Base-by-base conservation (phyloP, 2,888 invertebrate genomes). In the Agrotis clavis region DNA sequence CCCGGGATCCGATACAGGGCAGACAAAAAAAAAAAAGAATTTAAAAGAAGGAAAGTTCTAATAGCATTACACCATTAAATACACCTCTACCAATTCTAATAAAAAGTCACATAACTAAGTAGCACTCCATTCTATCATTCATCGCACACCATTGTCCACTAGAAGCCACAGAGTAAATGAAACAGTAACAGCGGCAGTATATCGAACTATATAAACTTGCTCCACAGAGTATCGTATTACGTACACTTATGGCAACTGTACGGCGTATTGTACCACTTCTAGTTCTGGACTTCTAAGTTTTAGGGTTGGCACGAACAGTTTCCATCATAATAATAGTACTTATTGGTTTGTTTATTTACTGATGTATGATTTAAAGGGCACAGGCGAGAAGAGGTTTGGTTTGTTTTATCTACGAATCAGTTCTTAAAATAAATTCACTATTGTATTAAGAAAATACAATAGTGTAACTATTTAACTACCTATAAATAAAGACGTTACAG, bases 201-300 rank as follows among this genome's bases (percentile, higher is more conserved):
- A 69, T 78, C 35, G 61, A 82, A 65, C 65, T 66, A 60, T 65
- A 56, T 57, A 73, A 80, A 73, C 68, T 81, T 70, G 57, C 50
- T 74, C 59, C 66, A 18, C 41, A 25, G 67, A 74, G 74, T 79
- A 68, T 82, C 64, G 74, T 80, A 71, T 71, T 73, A 65, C 72
- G 68, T 48, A 71, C 83, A 72, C 76, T 77, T 85, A 83, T 85
- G 81, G 81, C 64, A 69, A 79, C 80, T 77, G 65, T 84, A 77
- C 73, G 75, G 67, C 65, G 77, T 79, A 85, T 85, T 84, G 81
- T 77, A 74, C 64, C 69, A 68, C 70, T 82, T 74, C 79, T 61
- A 79, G 74, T 66, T 71, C 69, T 85, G 81, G 69, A 74, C 71
- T 77, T 74, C 57, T 53, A 50, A 45, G 61, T 57, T 51, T 0